Evolutionary conservation across 2,888 invertebrate species (phyloP).

Genomic region (Agapostemon virescens): DNA sequence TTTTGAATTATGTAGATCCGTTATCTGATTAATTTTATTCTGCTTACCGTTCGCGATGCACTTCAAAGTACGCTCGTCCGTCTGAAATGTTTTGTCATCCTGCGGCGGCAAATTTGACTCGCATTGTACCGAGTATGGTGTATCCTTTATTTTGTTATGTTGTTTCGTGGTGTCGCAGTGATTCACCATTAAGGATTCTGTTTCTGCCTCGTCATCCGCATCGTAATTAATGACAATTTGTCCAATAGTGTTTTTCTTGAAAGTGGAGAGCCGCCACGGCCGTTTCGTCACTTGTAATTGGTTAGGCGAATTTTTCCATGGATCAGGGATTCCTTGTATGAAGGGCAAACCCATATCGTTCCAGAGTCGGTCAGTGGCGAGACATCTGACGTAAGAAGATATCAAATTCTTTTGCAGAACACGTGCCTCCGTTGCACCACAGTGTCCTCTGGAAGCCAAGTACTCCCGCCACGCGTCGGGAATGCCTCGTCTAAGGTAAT

Average conservation of each 20-base stretch:
- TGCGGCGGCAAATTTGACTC: background rate
- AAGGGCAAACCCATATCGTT: slow-evolving; percentile 56
- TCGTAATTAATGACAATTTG: slow-evolving; percentile 22
- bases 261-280: background rate
- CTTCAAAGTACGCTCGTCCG: background rate
- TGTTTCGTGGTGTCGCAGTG: slow-evolving; percentile 10
- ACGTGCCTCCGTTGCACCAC: slow-evolving; percentile 19
- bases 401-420: slow-evolving; percentile 37
- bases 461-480: slow-evolving; percentile 64
- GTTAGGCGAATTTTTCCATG: slow-evolving; percentile 43
- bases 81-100: background rate
- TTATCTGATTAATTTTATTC: background rate
- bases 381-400: slow-evolving; percentile 41
- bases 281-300: background rate
- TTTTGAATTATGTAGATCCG: background rate
- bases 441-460: slow-evolving; percentile 44
- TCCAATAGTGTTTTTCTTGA: background rate
- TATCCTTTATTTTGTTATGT: background rate
- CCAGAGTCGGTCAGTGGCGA: slow-evolving; percentile 58
- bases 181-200: background rate
- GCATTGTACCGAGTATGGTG: background rate
- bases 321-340: slow-evolving; percentile 64
- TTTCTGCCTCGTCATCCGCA: slow-evolving; percentile 47
- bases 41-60: background rate
- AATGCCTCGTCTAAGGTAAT: slow-evolving; percentile 47